Evolutionary conservation across 1,140 invertebrate genomes (phyloP), one percentile per base, ranked within the genome.

Genomic region (Ceratina calcarata): DNA sequence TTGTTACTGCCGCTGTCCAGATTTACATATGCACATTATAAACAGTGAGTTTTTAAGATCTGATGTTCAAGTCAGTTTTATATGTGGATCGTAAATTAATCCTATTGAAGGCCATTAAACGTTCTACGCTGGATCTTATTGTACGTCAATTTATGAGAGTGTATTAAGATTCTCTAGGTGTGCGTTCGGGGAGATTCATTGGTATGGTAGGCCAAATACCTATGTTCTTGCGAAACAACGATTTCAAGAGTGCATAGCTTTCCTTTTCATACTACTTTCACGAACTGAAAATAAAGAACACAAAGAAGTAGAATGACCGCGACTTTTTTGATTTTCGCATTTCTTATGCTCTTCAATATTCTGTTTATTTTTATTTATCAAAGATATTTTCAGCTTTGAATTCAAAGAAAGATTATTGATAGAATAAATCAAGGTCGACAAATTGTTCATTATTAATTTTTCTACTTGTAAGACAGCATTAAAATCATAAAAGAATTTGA

Each of bases 101-200:
- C 89, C 87, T 83, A 89, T 90, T 91, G 89, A 89, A 86, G 89
- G 85, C 86, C 82, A 88, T 91, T 89, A 89, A 32, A 78, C 83
- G 83, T 89, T 90, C 89, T 81, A 86, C 87, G 85, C 78, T 70
- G 77, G 80, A 80, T 81, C 83, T 89, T 87, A 90, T 90, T 90
- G 88, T 91, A 66, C 75, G 75, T 78, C 87, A 90, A 90, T 91
- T 89, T 90, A 71, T 70, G 55, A 81, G 72, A 83, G 73, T 86
- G 82, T 84, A 87, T 89, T 89, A 90, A 85, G 83, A 79, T 85
- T 78, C 65, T 76, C 57, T 22, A 60, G 8, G 12, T 57, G 27
- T 74, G 7, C 37, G 37, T 45, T 45, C 37, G 37, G 37, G 37
- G 37, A 6, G 37, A 45, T 45, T 45, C 37, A 45, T 45, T 45